A percentile compares a stretch with the other conserved stretches of the same genome.
Evolutionary conservation across 1,140 invertebrate species (phyloP).

Genomic region (Homarus americanus): DNA sequence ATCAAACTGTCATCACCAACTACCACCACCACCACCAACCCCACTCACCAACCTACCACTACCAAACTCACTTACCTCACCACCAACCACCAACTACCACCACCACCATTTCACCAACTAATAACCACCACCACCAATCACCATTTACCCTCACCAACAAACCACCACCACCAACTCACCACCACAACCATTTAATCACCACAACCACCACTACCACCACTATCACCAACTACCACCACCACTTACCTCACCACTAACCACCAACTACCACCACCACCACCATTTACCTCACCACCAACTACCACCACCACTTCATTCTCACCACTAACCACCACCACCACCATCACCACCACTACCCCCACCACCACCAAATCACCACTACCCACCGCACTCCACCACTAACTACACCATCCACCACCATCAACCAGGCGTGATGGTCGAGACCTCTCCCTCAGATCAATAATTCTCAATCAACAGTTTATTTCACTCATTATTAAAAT

Average conservation of each 20-base stretch:
- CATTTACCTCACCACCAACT: neutral
- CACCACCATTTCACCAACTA: too few species aligned
- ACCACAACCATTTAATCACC: too few species aligned
- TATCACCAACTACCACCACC: too few species aligned
- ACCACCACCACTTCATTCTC: neutral
- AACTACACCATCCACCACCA: neutral
- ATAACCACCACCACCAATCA: neutral
- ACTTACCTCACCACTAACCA: too few species aligned
- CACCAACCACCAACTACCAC: neutral
- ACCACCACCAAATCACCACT: neutral
- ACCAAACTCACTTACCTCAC: neutral
- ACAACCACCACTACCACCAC: too few species aligned
- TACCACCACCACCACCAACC: neutral
- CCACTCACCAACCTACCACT: too few species aligned
- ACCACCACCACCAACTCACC: too few species aligned
- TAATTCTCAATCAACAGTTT: conserved; percentile 69
- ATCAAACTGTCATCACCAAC: too few species aligned
- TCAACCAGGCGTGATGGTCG: neutral
- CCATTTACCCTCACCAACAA: neutral
- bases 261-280: too few species aligned
- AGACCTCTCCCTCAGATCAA: conserved; percentile 25
- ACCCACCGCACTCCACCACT: neutral
- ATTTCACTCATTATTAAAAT: conserved; percentile 69
- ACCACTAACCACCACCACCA: neutral
- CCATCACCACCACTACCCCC: conserved; percentile 2